Evolutionary conservation across 1,140 invertebrate species (phyloP).

Genomic region (Aplysia californica): DNA sequence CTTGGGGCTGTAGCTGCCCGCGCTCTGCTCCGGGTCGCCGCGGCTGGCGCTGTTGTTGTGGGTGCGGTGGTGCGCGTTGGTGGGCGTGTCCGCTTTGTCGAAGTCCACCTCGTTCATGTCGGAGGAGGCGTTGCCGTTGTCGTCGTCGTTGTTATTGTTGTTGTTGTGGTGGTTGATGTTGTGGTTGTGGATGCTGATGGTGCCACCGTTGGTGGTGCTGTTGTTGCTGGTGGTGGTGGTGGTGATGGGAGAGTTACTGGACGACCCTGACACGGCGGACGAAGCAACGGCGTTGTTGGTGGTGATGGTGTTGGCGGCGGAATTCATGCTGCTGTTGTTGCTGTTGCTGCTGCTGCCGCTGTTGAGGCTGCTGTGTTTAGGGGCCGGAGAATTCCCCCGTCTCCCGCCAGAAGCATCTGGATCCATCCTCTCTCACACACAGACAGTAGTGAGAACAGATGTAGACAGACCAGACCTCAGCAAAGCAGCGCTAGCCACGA

Average conservation of each 20-base stretch:
- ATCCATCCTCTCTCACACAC: too few species aligned
- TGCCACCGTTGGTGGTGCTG: background rate
- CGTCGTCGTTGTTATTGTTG: background rate
- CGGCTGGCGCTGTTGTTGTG: background rate
- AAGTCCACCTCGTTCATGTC: conserved; percentile 26
- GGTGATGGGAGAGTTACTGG: background rate
- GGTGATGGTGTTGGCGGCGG: background rate
- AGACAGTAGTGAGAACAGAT: too few species aligned
- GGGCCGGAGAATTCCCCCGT: too few species aligned
- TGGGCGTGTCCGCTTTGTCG: conserved; percentile 9
- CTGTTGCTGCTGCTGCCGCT: too few species aligned
- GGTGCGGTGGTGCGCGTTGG: background rate
- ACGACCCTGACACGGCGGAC: background rate
- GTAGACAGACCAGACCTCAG: too few species aligned
- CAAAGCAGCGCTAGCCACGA: too few species aligned
- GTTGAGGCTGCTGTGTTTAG: too few species aligned
- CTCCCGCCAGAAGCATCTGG: too few species aligned
- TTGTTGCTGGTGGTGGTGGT: background rate
- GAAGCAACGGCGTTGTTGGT: background rate
- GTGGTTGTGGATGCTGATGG: background rate
- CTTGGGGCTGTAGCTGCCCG: background rate
- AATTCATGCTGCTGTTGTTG: too few species aligned
- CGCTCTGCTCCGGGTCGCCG: background rate
- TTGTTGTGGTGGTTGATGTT: background rate
- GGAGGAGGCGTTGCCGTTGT: conserved; percentile 18